phyloP scores from a whole-genome alignment of 2,113 vertebrate genomes.

The Coptodon rendalli region DNA sequence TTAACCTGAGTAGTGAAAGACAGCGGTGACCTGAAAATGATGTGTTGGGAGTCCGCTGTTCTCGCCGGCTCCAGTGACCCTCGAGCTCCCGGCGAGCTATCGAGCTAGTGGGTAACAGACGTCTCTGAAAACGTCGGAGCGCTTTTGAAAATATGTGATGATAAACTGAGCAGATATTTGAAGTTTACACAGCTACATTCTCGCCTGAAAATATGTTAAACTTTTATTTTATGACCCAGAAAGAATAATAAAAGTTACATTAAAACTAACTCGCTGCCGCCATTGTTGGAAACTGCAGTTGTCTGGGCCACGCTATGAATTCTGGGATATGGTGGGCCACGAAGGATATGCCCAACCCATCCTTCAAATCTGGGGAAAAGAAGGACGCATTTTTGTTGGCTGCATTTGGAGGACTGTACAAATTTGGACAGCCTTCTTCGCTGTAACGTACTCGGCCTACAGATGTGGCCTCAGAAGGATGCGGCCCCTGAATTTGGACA shows the following conservation, averaged over 20 bases:
- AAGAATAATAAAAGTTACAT: accelerated
- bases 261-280: accelerated
- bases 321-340: not conserved
- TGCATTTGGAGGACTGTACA: not conserved
- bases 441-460: not conserved
- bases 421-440: accelerated
- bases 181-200: accelerated
- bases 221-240: not conserved
- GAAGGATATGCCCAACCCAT: not conserved
- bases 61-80: too few species aligned
- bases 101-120: accelerated
- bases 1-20: too few species aligned
- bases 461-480: too few species aligned
- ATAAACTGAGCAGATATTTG: accelerated
- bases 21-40: accelerated
- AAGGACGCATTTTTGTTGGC: accelerated
- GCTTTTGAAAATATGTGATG: accelerated
- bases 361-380: not conserved
- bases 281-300: not conserved
- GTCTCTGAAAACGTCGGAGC: accelerated
- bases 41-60: too few species aligned
- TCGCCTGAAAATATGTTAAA: accelerated
- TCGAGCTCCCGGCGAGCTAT: accelerated
- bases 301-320: not conserved
- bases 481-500: not conserved